These are phyloP conservation scores for Trididemnum clinides DNA, from an alignment of 23 tunicate genomes.

Conservation along the genomic window DNA sequence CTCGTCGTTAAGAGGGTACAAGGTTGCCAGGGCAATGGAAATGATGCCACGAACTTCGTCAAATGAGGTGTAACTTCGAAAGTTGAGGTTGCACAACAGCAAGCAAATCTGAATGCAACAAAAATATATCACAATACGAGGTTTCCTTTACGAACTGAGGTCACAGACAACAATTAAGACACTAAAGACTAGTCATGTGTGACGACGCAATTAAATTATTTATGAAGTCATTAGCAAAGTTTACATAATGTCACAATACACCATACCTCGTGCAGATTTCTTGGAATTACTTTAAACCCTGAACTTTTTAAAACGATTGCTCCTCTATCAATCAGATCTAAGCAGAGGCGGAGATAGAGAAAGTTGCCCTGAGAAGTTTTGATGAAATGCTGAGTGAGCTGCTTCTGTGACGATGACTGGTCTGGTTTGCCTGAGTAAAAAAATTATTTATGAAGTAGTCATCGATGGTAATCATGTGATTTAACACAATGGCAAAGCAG, in stretches of 20 bases:
- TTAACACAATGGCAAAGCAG: too few species aligned
- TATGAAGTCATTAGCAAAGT: too few species aligned
- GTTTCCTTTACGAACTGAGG: too few species aligned
- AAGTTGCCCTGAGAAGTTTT: conserved; percentile 75
- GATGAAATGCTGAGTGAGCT: conserved; percentile 62
- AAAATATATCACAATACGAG: too few species aligned
- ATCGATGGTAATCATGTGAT: too few species aligned
- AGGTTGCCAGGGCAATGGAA: conserved; percentile 77
- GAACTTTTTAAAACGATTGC: conserved; percentile 83
- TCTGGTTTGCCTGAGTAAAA: conserved; percentile 69
- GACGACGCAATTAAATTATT: too few species aligned
- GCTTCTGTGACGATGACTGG: conserved; percentile 68
- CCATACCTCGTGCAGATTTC: conserved; percentile 67
- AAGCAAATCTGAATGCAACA: conserved; percentile 75
- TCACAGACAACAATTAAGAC: too few species aligned
- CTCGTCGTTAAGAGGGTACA: conserved; percentile 91
- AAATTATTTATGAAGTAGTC: background rate
- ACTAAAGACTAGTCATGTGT: too few species aligned
- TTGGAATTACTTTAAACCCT: conserved; percentile 86
- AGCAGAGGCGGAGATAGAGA: conserved; percentile 75
- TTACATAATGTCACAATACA: too few species aligned
- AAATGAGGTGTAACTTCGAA: conserved; percentile 68
- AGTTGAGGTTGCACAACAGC: conserved; percentile 77
- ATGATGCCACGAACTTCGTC: conserved; percentile 77
- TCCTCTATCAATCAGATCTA: conserved; percentile 88